A percentile compares a stretch with the other conserved stretches of the same genome.
Evolutionary conservation across 1,140 invertebrate species (phyloP).

Genomic region (Aphaenogaster floridana): DNA sequence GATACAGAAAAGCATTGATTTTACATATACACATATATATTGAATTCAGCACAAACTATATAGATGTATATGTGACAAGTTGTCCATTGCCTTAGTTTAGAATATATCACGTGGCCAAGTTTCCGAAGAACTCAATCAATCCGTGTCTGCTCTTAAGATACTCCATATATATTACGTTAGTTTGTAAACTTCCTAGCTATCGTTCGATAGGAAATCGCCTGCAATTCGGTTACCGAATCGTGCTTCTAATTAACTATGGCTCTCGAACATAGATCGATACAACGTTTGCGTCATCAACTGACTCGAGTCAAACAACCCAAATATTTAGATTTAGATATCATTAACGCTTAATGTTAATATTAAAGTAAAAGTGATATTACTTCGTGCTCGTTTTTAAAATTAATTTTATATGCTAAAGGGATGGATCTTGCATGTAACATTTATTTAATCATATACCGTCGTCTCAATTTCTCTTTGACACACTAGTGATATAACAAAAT

Average conservation of each 20-base stretch:
- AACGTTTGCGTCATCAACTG: background rate
- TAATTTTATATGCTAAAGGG: background rate
- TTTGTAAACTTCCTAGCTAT: constrained; percentile 34
- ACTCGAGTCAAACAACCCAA: constrained; percentile 20
- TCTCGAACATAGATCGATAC: background rate
- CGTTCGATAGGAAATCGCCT: constrained; percentile 41
- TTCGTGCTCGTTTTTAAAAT: background rate
- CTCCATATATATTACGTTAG: constrained; percentile 44
- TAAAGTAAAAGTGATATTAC: background rate
- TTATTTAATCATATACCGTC: background rate
- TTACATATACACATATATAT: background rate
- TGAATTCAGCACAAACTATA: constrained; percentile 37
- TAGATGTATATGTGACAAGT: constrained; percentile 13
- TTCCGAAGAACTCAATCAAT: constrained; percentile 54
- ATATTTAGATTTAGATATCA: background rate
- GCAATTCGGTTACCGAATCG: constrained; percentile 27
- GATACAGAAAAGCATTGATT: background rate
- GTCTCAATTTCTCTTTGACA: constrained; percentile 35
- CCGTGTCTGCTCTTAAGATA: constrained; percentile 23
- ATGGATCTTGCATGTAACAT: background rate
- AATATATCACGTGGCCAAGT: constrained; percentile 46
- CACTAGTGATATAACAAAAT: constrained; percentile 40
- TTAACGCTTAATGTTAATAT: background rate
- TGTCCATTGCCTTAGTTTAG: constrained; percentile 53
- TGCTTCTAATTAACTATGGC: constrained; percentile 43